Base-by-base conservation (phyloP, 2,888 invertebrate species). In the Drosophila nigritarsus region DNA sequence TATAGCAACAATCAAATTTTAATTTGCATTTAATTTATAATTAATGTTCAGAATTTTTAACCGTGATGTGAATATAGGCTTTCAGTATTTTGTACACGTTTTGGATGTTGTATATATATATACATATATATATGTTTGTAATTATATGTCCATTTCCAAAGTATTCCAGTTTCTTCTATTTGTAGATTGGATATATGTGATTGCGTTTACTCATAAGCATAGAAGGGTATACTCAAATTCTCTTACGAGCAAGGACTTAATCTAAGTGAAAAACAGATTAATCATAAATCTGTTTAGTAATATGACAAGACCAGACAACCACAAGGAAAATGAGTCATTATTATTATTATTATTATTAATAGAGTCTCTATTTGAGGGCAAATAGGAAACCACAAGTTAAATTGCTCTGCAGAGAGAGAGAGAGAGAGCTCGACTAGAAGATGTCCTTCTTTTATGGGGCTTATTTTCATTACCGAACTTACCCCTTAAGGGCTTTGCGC, bases 1-100 rank as follows among this genome's bases (percentile, higher is more conserved):
- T 34, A 68, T 18, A 4, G 49, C 32, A 58, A 15, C 49, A 15
- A 56, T 32, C 38, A 20, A 68, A 40, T 40, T 34, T 32, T 4
- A 34, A 56, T 49, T 38, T 48, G 49, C 45, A 30, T 45, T 36
- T 3, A 24, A 4, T 18, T 30, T 64, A 15, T 36, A 36, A 64
- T 45, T 64, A 45, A 30, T n/a, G 30, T 30, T 30, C 36, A 2
- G 8, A 20, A 34, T n/a, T 13, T 2, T 18, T 18, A 50, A 45
- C 8, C 8, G 20, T 24, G 45, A 24, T 15, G 8, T 20, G 42
- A 11, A 42, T 20, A 20, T 20, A 2, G 4, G 8, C 20, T 20
- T 20, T 7, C 13, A 15, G 13, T 20, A 7, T 20, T 20, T 20
- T 13, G 7, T 45, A 3, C 20, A 15, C 20, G 3, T 20, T 2